Evolutionary conservation across 2,113 vertebrate species (phyloP).

Genomic region (Pyrgilauda ruficollis): DNA sequence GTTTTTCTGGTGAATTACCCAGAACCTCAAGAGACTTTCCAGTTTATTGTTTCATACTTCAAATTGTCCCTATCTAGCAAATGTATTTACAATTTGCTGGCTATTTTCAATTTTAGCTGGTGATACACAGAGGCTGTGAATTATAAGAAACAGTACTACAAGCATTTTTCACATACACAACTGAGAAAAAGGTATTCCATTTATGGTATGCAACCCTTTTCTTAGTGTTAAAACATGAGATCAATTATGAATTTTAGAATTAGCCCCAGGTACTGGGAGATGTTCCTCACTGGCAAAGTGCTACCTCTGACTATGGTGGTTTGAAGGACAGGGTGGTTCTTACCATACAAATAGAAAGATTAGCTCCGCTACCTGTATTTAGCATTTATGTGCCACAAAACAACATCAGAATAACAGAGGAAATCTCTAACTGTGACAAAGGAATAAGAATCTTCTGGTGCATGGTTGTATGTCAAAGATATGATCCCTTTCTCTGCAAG

Average conservation of each 20-base stretch:
- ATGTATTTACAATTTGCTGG: neutral
- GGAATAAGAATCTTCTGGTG: neutral
- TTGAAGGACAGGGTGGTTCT: neutral
- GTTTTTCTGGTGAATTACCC: neutral
- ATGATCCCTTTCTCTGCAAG: neutral
- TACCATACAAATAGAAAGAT: neutral
- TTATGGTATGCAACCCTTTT: neutral
- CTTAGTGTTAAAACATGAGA: neutral
- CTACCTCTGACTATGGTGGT: neutral
- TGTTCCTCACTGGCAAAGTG: neutral
- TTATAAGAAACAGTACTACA: rapidly evolving
- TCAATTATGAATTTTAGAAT: neutral
- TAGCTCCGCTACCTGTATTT: neutral
- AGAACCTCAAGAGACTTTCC: neutral
- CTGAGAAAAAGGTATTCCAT: neutral
- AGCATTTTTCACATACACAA: neutral
- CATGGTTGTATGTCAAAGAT: neutral
- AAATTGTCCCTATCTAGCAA: neutral
- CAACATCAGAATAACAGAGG: neutral
- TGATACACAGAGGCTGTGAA: neutral
- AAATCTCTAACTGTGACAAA: neutral
- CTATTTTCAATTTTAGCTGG: neutral
- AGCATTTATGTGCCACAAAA: neutral
- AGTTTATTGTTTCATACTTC: neutral
- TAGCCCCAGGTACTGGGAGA: neutral